Base-by-base conservation (phyloP, 1,140 invertebrate genomes). In the Sycobia sp. region DNA sequence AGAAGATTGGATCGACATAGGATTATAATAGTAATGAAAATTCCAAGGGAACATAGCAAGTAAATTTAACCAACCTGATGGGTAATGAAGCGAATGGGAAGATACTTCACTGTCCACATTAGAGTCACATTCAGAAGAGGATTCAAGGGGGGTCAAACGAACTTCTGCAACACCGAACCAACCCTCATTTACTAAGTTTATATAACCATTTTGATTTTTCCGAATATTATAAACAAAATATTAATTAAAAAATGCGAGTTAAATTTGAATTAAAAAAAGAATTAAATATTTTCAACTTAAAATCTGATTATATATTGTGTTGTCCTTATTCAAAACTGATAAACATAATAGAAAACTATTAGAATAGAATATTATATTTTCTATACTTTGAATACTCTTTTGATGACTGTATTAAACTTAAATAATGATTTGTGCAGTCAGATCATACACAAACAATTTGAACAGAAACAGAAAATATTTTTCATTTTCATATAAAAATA, bases 41-140 rank as follows among this genome's bases (percentile, higher is more conserved):
- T 7, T 32, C 25, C 47, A 43, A 34, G 23, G 46, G n/a, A 20
- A n/a, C 59, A 73, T 70, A 73, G 71, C 71, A 76, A 78, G 70
- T 75, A 72, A 81, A 77, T 76, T 65, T 78, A 84, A 87, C 85
- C 85, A 83, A 88, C 86, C 86, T 86, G 86, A 84, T 85, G 89
- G 86, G 80, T 89, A 91, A 85, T 89, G 86, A 82, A 90, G 87
- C 83, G 89, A 89, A 82, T 89, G 87, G 83, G 88, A 90, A 79
- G 89, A 89, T 78, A 90, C 85, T 85, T 90, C 89, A 84, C 88
- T 90, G 84, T 92, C 86, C 76, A 87, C 82, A 73, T 86, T 86
- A 76, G 85, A 86, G 76, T 87, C 91, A 82, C 88, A 90, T 83
- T 89, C 90, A 73, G 88, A 88, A 81, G 88, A 88, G 81, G 87